Evolutionary conservation across 2,113 vertebrate species (phyloP).

Genomic region (Epinephelus lanceolatus): DNA sequence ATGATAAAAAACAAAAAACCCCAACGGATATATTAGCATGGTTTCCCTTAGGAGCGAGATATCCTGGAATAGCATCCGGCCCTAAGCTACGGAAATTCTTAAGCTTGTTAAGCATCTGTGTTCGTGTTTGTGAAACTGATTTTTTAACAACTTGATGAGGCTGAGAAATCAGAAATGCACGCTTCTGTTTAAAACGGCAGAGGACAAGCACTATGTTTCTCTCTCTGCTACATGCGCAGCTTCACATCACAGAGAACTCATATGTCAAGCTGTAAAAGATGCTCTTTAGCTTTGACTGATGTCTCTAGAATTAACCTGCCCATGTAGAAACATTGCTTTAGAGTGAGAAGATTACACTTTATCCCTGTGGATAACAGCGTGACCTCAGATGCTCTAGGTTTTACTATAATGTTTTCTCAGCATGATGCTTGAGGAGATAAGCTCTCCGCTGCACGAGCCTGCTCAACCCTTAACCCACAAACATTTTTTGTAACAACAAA

Average conservation of each 20-base stretch:
- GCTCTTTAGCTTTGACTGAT: constrained; percentile 15
- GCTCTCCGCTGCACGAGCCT: neutral
- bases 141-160: constrained; percentile 27
- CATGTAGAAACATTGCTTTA: constrained; percentile 10
- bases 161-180: constrained; percentile 12
- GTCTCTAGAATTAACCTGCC: constrained; percentile 2
- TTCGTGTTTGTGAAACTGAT: constrained; percentile 45
- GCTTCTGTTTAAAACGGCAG: constrained; percentile 6
- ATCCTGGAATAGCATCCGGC: constrained; percentile 64
- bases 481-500: constrained; percentile 4
- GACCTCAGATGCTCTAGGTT: constrained; percentile 14
- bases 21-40: constrained; percentile 41
- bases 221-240: neutral
- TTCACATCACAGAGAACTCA: constrained; percentile 9
- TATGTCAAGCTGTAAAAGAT: neutral
- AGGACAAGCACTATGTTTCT: neutral
- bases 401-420: constrained; percentile 16
- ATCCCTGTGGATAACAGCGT: constrained; percentile 7
- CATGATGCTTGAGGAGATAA: constrained; percentile 28
- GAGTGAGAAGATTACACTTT: constrained; percentile 12
- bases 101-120: constrained; percentile 66
- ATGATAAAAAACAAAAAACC: constrained; percentile 39
- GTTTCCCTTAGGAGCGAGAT: constrained; percentile 54
- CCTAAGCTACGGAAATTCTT: constrained; percentile 65
- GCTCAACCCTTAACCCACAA: constrained; percentile 9